Conservation (phyloP, 2,113 vertebrate species). For the Channa argus region DNA sequence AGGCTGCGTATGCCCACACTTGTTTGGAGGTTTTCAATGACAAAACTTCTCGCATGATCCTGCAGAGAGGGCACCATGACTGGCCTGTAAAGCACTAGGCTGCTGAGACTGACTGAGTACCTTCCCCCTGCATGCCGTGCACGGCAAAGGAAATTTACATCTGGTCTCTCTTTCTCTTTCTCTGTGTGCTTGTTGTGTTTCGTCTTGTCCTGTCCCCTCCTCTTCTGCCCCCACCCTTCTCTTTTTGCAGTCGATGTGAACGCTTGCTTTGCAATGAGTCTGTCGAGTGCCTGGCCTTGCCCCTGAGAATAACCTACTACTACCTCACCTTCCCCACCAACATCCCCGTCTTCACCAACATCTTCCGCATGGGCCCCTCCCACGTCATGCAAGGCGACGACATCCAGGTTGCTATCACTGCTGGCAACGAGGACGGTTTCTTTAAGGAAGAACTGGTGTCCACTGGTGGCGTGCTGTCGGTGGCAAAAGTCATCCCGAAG, state of each 20-base stretch:
- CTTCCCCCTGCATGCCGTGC: conserved; percentile 79
- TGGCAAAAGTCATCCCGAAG: conserved; percentile 86
- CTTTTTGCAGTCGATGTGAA: conserved; percentile 95
- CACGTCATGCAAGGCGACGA: conserved; percentile 88
- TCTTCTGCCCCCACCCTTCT: conserved; percentile 52
- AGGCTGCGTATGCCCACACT: conserved; percentile 29
- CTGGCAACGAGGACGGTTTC: conserved; percentile 92
- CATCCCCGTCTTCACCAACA: conserved; percentile 92
- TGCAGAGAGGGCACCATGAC: conserved; percentile 50
- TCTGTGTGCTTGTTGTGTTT: conserved; percentile 68
- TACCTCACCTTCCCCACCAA: conserved; percentile 98
- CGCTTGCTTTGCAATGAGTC: conserved; percentile 98
- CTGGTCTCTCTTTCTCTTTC: conserved; percentile 58
- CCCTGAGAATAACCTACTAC: conserved; percentile 98
- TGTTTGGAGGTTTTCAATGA: conserved; percentile 20
- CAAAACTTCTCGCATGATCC: conserved; percentile 70
- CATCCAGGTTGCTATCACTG: conserved; percentile 90
- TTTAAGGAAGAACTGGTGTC: conserved; percentile 87
- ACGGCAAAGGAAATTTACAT: conserved; percentile 74
- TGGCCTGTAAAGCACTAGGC: conserved; percentile 38
- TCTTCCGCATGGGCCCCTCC: conserved; percentile 98
- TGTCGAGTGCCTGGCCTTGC: conserved; percentile 94
- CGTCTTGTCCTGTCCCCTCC: conserved; percentile 60
- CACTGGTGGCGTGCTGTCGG: conserved; percentile 89
- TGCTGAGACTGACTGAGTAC: conserved; percentile 51